phyloP scores from a whole-genome alignment of 2,113 vertebrate species.

The Zapus hudsonius region DNA sequence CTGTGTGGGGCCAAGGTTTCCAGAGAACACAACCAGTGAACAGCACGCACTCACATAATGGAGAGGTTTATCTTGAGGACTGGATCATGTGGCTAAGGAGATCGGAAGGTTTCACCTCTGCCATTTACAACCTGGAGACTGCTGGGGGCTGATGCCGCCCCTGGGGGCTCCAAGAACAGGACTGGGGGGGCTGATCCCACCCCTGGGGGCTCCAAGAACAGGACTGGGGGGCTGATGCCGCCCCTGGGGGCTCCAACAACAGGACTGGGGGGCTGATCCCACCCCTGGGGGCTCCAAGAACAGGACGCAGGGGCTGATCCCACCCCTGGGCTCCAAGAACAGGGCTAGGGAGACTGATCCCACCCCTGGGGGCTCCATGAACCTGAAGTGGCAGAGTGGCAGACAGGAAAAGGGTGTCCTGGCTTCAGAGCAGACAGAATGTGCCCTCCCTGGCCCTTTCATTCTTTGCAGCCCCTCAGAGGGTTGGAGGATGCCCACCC shows the following conservation, averaged over 20 bases:
- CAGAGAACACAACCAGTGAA: background rate
- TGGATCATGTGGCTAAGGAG: background rate
- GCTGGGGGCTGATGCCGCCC: too few species aligned
- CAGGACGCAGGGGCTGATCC: background rate
- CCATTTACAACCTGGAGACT: background rate
- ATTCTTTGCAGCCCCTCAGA: background rate
- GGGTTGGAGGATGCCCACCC: background rate
- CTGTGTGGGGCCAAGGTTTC: background rate
- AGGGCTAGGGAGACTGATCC: background rate
- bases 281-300: background rate
- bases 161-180: too few species aligned
- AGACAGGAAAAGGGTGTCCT: background rate
- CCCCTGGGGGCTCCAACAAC: background rate
- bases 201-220: too few species aligned
- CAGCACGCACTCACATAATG: too few species aligned
- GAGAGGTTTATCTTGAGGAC: background rate
- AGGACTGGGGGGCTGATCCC: background rate
- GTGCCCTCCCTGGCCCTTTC: background rate
- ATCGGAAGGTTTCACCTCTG: background rate
- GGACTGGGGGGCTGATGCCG: background rate
- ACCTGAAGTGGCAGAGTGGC: background rate
- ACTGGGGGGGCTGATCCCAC: background rate
- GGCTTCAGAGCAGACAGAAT: background rate
- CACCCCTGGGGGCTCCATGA: background rate
- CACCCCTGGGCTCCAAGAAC: too few species aligned